phyloP scores from a whole-genome alignment of 2,797 vertebrate genomes.

The Leuciscus waleckii region DNA sequence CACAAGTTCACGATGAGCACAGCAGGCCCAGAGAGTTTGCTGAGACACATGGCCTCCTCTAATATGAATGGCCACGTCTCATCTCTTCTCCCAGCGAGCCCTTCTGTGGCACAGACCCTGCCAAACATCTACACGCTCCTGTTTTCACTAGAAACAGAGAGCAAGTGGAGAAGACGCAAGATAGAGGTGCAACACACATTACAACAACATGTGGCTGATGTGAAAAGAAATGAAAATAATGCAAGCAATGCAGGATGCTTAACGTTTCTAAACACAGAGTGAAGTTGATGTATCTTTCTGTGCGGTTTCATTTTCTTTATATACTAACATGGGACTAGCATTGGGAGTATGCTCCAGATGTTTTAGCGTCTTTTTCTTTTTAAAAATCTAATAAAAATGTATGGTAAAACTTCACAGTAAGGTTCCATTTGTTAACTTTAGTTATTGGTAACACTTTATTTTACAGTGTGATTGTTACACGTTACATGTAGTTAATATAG shows the following conservation, averaged over 20 bases:
- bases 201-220: background rate
- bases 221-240: background rate
- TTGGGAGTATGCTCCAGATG: background rate
- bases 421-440: background rate
- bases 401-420: background rate
- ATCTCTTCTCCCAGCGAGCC: background rate
- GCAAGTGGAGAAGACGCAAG: background rate
- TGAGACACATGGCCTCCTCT: background rate
- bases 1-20: constrained; percentile 34
- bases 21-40: background rate
- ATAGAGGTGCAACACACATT: constrained; percentile 31
- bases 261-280: background rate
- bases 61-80: background rate
- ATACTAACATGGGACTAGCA: background rate
- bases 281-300: background rate
- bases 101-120: background rate
- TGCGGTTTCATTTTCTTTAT: background rate
- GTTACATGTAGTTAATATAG: background rate
- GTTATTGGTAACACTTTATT: background rate
- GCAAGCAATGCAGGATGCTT: background rate
- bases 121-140: constrained; percentile 15
- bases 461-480: background rate
- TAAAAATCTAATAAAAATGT: background rate
- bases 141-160: constrained; percentile 44
- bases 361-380: background rate